Evolutionary conservation across 2,797 vertebrate species (phyloP), one percentile per base, ranked within the genome.

Genomic region (Danio kyathit): DNA sequence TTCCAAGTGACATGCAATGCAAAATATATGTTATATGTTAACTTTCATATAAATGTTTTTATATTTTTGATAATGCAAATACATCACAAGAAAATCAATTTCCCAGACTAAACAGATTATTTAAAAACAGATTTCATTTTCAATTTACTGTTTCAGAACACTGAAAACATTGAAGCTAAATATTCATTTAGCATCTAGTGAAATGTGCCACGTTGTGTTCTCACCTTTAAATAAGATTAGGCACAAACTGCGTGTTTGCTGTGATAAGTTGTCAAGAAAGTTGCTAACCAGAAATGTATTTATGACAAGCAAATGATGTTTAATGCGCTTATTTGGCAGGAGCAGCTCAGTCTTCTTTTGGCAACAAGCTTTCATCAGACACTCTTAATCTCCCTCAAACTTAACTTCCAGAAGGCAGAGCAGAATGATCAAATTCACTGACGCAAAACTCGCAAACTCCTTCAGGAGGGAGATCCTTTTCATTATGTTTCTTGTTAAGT

Each of bases 401-500:
- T 54, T 48, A 72, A 75, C 44, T 41, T 79, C 56, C 56, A 71
- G 77, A 70, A 79, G 77, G 77, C 66, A 78, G 75, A 67, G 76
- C 59, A 61, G 57, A 71, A 71, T n/a, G 57, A 79, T 79, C 71
- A 52, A 72, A 79, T 41, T 7, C 46, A 52, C 29, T 41, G 7
- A 49, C 16, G 7, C 16, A 29, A 29, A 29, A 38, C 44, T 64
- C 67, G 38, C 44, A 61, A 41, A 38, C 57, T 48, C 46, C 11
- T 10, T 48, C 29, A 29, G 1, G 29, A 29, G 29, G 29, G 29
- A 29, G 29, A 29, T 29, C 3, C 29, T 29, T 29, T 29, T 29
- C 29, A 29, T 29, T 29, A 29, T 29, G 29, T 29, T 29, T 29
- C 3, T 29, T 29, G 46, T 48, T 48, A 46, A 7, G 46, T 48